Percentiles rank a stretch among this genome's conserved stretches.
Evolutionary conservation across 2,797 vertebrate genomes (phyloP).

Genomic region (Muraenolepis orangiensis): DNA sequence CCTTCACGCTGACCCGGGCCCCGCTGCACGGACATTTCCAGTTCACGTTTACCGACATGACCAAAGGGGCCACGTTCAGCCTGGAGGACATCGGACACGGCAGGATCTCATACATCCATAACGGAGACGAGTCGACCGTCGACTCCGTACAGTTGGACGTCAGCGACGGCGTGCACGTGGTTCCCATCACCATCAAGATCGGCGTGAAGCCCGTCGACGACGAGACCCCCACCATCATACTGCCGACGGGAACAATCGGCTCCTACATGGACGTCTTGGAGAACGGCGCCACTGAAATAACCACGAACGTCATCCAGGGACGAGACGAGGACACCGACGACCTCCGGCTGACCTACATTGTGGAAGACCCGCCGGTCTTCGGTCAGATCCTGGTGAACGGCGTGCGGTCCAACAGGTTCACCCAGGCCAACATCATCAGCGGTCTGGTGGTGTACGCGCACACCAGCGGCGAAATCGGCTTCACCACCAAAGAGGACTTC

Average conservation of each 20-base stretch:
- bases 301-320: constrained; percentile 86
- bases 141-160: constrained; percentile 87
- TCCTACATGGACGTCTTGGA: constrained; percentile 91
- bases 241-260: constrained; percentile 86
- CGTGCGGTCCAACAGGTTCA: constrained; percentile 78
- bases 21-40: constrained; percentile 82
- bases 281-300: constrained; percentile 88
- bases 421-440: constrained; percentile 89
- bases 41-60: constrained; percentile 75
- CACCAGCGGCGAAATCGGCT: constrained; percentile 86
- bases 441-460: constrained; percentile 88
- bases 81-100: constrained; percentile 82
- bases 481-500: constrained; percentile 81
- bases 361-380: constrained; percentile 81
- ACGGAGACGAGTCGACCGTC: constrained; percentile 77
- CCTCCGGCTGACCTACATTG: constrained; percentile 87
- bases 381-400: constrained; percentile 88
- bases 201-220: constrained; percentile 82
- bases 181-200: constrained; percentile 86
- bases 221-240: constrained; percentile 74
- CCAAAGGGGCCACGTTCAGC: constrained; percentile 77
- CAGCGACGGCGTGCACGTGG: constrained; percentile 87
- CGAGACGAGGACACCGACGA: constrained; percentile 84
- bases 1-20: constrained; percentile 82
- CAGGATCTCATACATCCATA: constrained; percentile 82